A percentile compares a stretch with the other conserved stretches of the same genome.
These are phyloP conservation scores for Xyrichtys novacula DNA, from an alignment of 2,797 vertebrate species.

Conservation along the genomic window DNA sequence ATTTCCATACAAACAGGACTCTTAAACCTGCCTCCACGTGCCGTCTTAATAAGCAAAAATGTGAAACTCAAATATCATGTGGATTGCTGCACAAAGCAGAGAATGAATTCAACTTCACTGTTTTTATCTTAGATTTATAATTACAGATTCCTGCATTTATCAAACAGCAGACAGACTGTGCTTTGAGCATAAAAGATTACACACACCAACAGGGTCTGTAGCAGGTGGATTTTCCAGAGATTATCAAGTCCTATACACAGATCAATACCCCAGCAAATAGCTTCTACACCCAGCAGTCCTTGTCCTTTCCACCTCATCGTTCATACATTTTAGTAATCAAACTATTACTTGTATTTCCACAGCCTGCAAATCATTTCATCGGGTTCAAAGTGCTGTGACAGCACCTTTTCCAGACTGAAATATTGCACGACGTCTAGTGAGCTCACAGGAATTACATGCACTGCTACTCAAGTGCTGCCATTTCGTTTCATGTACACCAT, in stretches of 20 bases:
- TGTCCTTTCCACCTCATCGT: constrained; percentile 22
- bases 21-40: not conserved
- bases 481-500: constrained; percentile 34
- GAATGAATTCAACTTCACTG: constrained; percentile 19
- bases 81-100: constrained; percentile 6
- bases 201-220: not conserved
- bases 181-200: constrained; percentile 44
- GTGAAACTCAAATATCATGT: constrained; percentile 7
- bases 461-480: constrained; percentile 54
- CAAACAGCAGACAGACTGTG: constrained; percentile 15
- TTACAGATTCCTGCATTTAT: constrained; percentile 27
- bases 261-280: constrained; percentile 43
- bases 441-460: constrained; percentile 55
- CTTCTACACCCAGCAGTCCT: constrained; percentile 7
- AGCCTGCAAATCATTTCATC: constrained; percentile 40
- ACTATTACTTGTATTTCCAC: constrained; percentile 10
- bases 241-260: constrained; percentile 11
- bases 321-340: constrained; percentile 51
- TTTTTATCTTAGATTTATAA: constrained; percentile 20
- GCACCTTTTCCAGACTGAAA: constrained; percentile 63
- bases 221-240: constrained; percentile 10
- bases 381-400: constrained; percentile 43
- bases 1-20: constrained; percentile 45
- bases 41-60: not conserved
- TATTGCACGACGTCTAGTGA: constrained; percentile 43